Conservation (phyloP, 2,888 invertebrate genomes). For the Troides helena region DNA sequence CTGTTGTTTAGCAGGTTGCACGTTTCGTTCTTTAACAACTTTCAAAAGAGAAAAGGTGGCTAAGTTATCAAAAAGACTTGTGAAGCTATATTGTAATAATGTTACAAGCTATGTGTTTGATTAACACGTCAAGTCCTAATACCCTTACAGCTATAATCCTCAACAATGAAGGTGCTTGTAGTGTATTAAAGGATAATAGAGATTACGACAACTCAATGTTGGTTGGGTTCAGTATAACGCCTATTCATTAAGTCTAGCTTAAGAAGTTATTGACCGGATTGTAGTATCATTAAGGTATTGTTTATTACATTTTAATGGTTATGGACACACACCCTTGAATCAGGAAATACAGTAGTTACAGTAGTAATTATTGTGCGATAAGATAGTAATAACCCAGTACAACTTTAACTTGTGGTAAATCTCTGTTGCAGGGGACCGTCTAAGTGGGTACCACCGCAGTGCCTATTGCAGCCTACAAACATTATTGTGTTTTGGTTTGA, state of each 20-base stretch:
- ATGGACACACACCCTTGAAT: background rate
- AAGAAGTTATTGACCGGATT: constrained; percentile 46
- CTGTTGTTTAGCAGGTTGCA: too few relatives aligned
- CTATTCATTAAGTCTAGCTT: constrained; percentile 44
- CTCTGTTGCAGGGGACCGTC: too few relatives aligned
- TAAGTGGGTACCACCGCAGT: too few relatives aligned
- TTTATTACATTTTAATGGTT: background rate
- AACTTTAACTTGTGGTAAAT: too few relatives aligned
- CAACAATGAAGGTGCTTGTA: constrained; percentile 45
- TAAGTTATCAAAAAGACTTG: too few relatives aligned
- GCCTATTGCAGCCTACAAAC: too few relatives aligned
- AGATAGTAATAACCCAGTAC: too few relatives aligned
- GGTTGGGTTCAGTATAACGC: constrained; percentile 40
- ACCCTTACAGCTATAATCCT: constrained; percentile 44
- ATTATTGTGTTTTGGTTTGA: too few relatives aligned
- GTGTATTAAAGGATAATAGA: constrained; percentile 49
- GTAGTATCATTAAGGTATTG: constrained; percentile 14
- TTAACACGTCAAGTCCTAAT: constrained; percentile 42
- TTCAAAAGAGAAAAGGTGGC: too few relatives aligned
- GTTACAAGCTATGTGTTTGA: constrained; percentile 27
- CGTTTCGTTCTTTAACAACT: too few relatives aligned
- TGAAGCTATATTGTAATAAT: background rate
- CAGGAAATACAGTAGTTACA: too few relatives aligned
- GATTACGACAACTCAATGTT: constrained; percentile 39
- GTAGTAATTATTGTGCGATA: too few relatives aligned